Conservation (phyloP, 1,140 invertebrate species). For the Orchestia grillus region DNA sequence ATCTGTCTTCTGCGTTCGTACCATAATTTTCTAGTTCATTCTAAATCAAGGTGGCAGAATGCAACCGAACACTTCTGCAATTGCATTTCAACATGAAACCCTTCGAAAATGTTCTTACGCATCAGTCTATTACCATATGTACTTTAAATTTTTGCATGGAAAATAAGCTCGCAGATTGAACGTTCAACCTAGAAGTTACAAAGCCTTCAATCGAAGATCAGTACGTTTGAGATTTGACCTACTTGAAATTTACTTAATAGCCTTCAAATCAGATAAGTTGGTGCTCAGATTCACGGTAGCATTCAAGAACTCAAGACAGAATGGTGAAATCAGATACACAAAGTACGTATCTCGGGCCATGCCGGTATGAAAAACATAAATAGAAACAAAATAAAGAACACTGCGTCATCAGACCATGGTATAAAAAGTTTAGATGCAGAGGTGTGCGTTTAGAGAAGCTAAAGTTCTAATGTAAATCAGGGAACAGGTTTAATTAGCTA, state of each 20-base stretch:
- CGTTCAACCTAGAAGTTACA: not conserved
- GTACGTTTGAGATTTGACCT: not conserved
- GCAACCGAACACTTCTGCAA: too few relatives aligned
- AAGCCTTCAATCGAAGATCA: not conserved
- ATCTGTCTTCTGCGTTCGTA: too few relatives aligned
- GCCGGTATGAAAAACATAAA: not conserved
- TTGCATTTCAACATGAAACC: too few relatives aligned
- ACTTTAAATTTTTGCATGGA: too few relatives aligned
- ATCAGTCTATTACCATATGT: too few relatives aligned
- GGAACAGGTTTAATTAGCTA: not conserved
- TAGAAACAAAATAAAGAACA: not conserved
- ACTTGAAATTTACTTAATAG: not conserved
- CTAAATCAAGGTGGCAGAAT: too few relatives aligned
- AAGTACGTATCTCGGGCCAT: not conserved
- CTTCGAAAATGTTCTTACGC: too few relatives aligned
- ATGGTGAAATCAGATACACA: not conserved
- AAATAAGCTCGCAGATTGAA: too few relatives aligned
- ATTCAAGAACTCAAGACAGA: not conserved
- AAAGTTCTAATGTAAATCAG: not conserved
- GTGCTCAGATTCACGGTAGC: not conserved
- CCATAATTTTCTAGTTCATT: too few relatives aligned
- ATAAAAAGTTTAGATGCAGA: not conserved
- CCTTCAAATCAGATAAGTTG: not conserved
- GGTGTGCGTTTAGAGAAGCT: not conserved
- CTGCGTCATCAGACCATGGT: not conserved